Percentiles rank a stretch among this genome's conserved stretches.
Evolutionary conservation across 2,888 invertebrate species (phyloP).

Genomic region (Drosophila longiperda): DNA sequence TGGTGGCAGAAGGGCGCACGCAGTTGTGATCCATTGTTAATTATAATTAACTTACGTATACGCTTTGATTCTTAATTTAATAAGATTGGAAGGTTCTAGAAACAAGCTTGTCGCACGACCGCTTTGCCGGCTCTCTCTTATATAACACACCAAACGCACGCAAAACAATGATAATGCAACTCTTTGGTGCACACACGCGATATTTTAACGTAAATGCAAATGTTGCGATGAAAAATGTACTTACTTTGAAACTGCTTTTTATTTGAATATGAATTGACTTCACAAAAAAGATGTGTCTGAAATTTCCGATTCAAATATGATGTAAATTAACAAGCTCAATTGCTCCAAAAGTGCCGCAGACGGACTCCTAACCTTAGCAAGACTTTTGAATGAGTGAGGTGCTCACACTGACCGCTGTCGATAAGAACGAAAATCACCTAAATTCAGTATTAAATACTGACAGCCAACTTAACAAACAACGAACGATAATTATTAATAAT

Average conservation of each 20-base stretch:
- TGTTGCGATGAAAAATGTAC: constrained; percentile 6
- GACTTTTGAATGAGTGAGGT: constrained; percentile 52
- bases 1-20: background rate
- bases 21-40: background rate
- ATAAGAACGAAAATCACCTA: constrained; percentile 1
- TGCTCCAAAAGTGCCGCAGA: constrained; percentile 60
- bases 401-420: constrained; percentile 17
- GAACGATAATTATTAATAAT: background rate
- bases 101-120: constrained; percentile 34
- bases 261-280: constrained; percentile 23
- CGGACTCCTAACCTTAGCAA: constrained; percentile 63
- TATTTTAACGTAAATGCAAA: background rate
- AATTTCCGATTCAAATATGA: constrained; percentile 55
- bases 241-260: constrained; percentile 48
- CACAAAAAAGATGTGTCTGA: constrained; percentile 28
- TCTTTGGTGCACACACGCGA: constrained; percentile 14
- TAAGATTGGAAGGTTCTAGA: constrained; percentile 62
- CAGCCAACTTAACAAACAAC: background rate
- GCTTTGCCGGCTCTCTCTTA: constrained; percentile 65
- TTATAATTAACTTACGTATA: constrained; percentile 23
- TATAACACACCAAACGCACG: constrained; percentile 49
- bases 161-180: constrained; percentile 41
- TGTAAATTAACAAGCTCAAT: constrained; percentile 68
- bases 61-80: constrained; percentile 21
- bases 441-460: constrained; percentile 13